phyloP scores from a whole-genome alignment of 2,113 vertebrate species.

The Zosterops japonicus region DNA sequence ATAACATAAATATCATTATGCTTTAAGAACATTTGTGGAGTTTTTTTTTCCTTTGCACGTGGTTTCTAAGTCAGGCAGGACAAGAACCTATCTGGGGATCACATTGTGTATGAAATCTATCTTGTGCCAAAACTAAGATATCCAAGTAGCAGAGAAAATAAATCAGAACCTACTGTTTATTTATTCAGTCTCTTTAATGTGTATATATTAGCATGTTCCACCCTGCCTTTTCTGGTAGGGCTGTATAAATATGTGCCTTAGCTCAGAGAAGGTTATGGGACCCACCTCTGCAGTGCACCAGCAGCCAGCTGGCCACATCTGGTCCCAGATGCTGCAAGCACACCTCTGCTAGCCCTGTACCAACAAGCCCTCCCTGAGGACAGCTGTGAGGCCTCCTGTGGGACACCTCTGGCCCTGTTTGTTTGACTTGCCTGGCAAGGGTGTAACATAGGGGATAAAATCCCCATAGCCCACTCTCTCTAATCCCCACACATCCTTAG shows the following conservation, averaged over 20 bases:
- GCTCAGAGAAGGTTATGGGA: not conserved
- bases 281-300: not conserved
- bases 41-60: not conserved
- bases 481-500: not conserved
- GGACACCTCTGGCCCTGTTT: not conserved
- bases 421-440: not conserved
- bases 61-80: not conserved
- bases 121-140: conserved; percentile 53
- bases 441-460: not conserved
- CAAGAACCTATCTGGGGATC: not conserved
- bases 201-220: not conserved
- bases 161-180: conserved; percentile 35
- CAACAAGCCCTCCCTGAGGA: not conserved
- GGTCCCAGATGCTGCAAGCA: not conserved
- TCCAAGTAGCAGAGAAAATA: conserved; percentile 56
- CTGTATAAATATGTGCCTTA: conserved; percentile 1
- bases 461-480: not conserved
- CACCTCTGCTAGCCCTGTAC: not conserved
- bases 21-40: not conserved
- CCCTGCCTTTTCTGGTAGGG: conserved; percentile 32
- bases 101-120: not conserved
- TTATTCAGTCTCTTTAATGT: conserved; percentile 37
- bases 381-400: not conserved
- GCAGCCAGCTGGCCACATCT: not conserved
- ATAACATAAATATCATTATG: not conserved